Base-by-base conservation (phyloP, 92 coral and sea anemone genomes). In the Umimayanthus chanpuru region DNA sequence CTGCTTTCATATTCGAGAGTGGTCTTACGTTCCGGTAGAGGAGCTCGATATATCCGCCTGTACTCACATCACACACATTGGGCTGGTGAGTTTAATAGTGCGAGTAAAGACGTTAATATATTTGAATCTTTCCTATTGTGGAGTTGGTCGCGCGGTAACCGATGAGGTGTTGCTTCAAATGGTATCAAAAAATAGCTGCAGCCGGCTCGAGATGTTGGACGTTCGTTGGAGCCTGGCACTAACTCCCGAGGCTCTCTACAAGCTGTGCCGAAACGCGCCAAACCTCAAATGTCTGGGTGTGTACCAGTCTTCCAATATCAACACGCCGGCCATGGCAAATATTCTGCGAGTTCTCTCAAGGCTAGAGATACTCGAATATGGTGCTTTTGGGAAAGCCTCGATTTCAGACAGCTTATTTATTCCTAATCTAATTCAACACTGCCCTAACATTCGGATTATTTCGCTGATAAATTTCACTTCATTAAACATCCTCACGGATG, bases 331-430 rank as follows among this genome's bases (percentile, higher is more conserved):
- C 50, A 97, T 97, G 99, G 98, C 99, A 2, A 96, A 97, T 41
- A 94, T 97, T 9, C 86, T 97, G 53, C 86, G 95, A 73, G 94
- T 93, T 65, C 86, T 97, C 9, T 95, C 99, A 23, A 92, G 93
- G 81, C 92, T 97, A 18, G 97, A 97, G 79, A 91, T 95, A 36
- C 89, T 97, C 64, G 99, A 97, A 85, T 97, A 95, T 79, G 99
- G 99, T 18, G 99, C 99, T 38, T 97, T 97, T 77, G 99, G 99
- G 39, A 97, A 97, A 86, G 99, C 99, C 15, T 93, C 98, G 28
- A 92, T 97, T 58, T 97, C 99, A 44, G 99, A 97, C 66, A 95
- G 98, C 61, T 92, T 97, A 92, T 94, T 97, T 73, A 91, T 97
- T 30, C 99, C 98, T 3, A 94, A 97, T 85, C 89, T 97, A 68